Percentiles rank a stretch among this genome's conserved stretches.
These are phyloP conservation scores for Synanthedon vespiformis DNA, from an alignment of 2,888 invertebrate species.

Conservation along the genomic window DNA sequence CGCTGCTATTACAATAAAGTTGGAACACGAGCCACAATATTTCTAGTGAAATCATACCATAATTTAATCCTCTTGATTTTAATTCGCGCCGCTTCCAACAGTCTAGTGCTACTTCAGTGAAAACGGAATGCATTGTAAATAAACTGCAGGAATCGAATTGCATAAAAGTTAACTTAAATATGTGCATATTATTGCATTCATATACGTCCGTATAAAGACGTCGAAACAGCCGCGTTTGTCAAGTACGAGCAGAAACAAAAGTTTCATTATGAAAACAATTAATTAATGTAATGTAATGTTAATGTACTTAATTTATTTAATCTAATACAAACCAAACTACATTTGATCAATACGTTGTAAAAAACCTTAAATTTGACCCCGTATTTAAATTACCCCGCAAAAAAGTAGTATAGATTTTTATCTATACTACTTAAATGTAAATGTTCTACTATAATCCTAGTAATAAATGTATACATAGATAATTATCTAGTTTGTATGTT, in stretches of 20 bases:
- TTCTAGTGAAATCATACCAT: constrained; percentile 34
- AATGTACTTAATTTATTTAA: too few relatives aligned
- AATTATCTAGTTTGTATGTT: too few relatives aligned
- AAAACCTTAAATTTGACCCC: too few relatives aligned
- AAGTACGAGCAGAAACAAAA: not conserved
- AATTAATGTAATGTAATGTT: too few relatives aligned
- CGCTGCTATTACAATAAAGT: not conserved
- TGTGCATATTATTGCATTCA: constrained; percentile 61
- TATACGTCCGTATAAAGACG: constrained; percentile 57
- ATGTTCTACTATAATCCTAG: too few relatives aligned
- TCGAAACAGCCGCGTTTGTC: constrained; percentile 27
- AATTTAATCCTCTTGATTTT: constrained; percentile 30
- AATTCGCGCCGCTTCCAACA: constrained; percentile 27
- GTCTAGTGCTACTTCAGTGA: constrained; percentile 47
- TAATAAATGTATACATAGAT: too few relatives aligned
- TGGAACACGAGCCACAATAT: constrained; percentile 17
- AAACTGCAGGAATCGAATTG: constrained; percentile 41
- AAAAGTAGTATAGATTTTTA: too few relatives aligned
- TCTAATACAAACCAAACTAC: too few relatives aligned
- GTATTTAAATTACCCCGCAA: too few relatives aligned
- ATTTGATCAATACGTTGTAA: too few relatives aligned
- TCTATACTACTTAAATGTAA: too few relatives aligned
- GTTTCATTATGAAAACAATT: too few relatives aligned
- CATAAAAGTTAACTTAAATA: constrained; percentile 48
- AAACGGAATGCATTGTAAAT: constrained; percentile 52